Percentiles rank a stretch among this genome's conserved stretches.
Conservation (phyloP, 2,113 vertebrate species). For the Deroptyus accipitrinus region DNA sequence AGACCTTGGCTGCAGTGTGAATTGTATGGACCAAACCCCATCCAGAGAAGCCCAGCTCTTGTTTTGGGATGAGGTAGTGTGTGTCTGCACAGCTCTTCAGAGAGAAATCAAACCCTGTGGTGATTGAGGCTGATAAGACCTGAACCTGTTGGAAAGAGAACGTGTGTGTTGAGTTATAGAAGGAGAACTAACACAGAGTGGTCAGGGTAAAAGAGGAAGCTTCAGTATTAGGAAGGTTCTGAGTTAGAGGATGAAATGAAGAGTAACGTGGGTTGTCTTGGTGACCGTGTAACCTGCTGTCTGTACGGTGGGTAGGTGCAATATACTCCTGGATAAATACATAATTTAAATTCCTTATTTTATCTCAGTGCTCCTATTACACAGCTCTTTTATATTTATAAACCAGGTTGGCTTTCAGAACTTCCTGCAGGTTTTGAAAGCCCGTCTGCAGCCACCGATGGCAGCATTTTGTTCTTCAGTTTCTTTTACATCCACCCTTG, state of each 20-base stretch:
- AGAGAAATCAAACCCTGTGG: neutral
- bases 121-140: neutral
- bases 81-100: neutral
- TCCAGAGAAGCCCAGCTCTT: neutral
- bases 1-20: neutral
- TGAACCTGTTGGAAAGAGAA: fast-evolving
- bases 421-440: neutral
- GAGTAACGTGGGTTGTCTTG: neutral
- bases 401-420: neutral
- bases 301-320: neutral
- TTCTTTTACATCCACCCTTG: neutral
- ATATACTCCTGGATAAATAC: neutral
- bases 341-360: slow-evolving; percentile 26
- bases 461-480: neutral
- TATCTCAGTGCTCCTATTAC: neutral
- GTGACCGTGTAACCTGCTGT: neutral
- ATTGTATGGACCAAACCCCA: too few relatives aligned
- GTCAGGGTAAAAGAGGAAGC: neutral
- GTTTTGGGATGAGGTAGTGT: neutral
- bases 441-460: neutral
- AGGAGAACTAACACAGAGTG: neutral
- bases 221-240: neutral
- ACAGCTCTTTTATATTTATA: neutral
- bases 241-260: neutral
- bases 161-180: neutral